These are phyloP conservation scores for Paramisgurnus dabryanus DNA, from an alignment of 2,113 vertebrate species.

Conservation along the genomic window DNA sequence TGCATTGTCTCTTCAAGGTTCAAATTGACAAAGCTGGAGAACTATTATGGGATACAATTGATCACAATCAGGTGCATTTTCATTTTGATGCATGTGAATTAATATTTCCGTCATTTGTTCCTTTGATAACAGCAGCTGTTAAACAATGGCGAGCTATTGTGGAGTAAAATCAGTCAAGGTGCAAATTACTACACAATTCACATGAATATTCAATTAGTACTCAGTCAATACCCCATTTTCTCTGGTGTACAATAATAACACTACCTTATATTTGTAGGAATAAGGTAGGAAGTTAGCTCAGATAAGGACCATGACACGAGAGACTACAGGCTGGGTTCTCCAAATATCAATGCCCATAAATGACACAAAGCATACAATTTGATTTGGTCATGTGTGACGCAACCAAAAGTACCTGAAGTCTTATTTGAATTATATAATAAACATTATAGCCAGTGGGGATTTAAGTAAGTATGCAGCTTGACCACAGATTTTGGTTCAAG, in stretches of 20 bases:
- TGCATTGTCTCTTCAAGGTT: conserved; percentile 7
- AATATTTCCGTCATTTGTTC: background rate
- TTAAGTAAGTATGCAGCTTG: background rate
- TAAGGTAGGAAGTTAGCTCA: background rate
- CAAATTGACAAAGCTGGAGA: background rate
- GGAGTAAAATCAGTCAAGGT: conserved; percentile 9
- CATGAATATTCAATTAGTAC: background rate
- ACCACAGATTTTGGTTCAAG: conserved; percentile 6
- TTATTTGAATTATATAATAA: conserved; percentile 45
- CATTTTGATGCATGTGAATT: background rate
- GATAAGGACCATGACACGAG: too few relatives aligned
- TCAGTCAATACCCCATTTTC: background rate
- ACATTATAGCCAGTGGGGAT: conserved; percentile 37
- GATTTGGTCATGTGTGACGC: too few relatives aligned
- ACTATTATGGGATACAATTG: background rate
- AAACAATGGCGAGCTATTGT: background rate
- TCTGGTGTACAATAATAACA: background rate
- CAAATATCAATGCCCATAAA: too few relatives aligned
- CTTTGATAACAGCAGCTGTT: background rate
- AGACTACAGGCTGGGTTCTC: too few relatives aligned
- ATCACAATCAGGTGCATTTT: background rate
- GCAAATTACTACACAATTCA: background rate
- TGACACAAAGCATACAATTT: too few relatives aligned
- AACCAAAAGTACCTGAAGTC: too few relatives aligned
- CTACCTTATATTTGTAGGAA: background rate